A percentile compares a stretch with the other conserved stretches of the same genome.
Conservation (phyloP, 2,888 invertebrate genomes). For the Blastobasis lacticolella region DNA sequence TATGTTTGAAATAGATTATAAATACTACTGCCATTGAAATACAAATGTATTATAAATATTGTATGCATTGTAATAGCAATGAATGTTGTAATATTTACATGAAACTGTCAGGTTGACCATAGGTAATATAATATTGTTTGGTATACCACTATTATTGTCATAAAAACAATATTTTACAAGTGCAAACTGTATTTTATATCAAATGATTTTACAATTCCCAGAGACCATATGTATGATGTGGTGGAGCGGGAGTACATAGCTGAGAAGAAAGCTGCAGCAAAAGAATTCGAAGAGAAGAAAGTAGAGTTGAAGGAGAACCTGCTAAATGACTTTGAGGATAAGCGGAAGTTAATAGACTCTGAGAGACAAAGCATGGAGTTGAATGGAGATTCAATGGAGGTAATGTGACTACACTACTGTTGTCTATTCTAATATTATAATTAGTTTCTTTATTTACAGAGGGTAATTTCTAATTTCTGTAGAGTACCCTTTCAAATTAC, state of each 20-base stretch:
- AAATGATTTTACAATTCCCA: slow-evolving; percentile 27
- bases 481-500: no score
- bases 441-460: no score
- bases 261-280: slow-evolving; percentile 91
- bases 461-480: no score
- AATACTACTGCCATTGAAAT: no score
- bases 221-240: slow-evolving; percentile 88
- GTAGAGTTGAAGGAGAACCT: slow-evolving; percentile 92
- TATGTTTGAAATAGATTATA: no score
- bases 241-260: slow-evolving; percentile 90
- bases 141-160: neutral
- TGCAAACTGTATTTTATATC: no score
- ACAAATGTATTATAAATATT: no score
- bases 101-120: no score
- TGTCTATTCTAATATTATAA: neutral
- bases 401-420: slow-evolving; percentile 25
- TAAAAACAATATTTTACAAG: neutral
- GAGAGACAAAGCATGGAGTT: slow-evolving; percentile 92
- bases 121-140: no score
- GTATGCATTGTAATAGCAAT: no score
- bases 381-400: slow-evolving; percentile 90
- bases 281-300: slow-evolving; percentile 97
- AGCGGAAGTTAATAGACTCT: slow-evolving; percentile 89
- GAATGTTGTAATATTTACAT: no score
- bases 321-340: slow-evolving; percentile 93